Evolutionary conservation across 35 echinoderm and acorn worm species (phyloP).

Genomic region (Patiria miniata): DNA sequence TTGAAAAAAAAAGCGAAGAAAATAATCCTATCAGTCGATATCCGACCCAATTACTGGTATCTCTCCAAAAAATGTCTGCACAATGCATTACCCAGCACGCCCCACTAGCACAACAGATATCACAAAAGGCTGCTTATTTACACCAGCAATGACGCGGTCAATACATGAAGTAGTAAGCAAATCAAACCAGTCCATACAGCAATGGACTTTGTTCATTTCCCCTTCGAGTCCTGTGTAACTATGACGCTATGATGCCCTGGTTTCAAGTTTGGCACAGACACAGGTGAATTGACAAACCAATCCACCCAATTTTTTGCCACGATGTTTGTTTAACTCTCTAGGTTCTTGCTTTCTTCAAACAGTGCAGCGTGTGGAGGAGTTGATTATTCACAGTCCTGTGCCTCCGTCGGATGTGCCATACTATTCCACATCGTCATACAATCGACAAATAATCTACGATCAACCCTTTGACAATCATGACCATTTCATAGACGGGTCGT

Average conservation of each 20-base stretch:
- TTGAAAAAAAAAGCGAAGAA: not conserved
- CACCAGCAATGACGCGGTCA: not conserved
- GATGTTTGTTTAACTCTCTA: slow-evolving; percentile 9
- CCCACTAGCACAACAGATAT: not conserved
- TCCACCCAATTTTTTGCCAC: not conserved
- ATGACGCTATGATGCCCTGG: not conserved
- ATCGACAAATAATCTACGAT: not conserved
- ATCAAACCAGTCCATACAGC: not conserved
- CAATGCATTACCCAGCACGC: not conserved
- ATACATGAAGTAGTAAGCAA: not conserved
- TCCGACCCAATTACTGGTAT: slow-evolving; percentile 7
- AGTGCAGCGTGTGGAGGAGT: slow-evolving; percentile 20
- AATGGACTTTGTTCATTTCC: not conserved
- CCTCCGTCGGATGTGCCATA: not conserved
- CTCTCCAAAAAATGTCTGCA: not conserved
- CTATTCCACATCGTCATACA: not conserved
- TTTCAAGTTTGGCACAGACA: not conserved
- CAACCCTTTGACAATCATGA: not conserved
- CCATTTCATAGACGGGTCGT: too few relatives aligned
- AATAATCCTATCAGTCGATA: not conserved
- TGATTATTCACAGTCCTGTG: not conserved
- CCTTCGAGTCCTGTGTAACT: not conserved
- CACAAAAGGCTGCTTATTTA: not conserved
- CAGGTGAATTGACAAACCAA: not conserved
- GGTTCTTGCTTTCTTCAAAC: not conserved